Percentiles rank a stretch among this genome's conserved stretches.
phyloP scores from a whole-genome alignment of 1,140 invertebrate species.

The Oryzaephilus surinamensis region DNA sequence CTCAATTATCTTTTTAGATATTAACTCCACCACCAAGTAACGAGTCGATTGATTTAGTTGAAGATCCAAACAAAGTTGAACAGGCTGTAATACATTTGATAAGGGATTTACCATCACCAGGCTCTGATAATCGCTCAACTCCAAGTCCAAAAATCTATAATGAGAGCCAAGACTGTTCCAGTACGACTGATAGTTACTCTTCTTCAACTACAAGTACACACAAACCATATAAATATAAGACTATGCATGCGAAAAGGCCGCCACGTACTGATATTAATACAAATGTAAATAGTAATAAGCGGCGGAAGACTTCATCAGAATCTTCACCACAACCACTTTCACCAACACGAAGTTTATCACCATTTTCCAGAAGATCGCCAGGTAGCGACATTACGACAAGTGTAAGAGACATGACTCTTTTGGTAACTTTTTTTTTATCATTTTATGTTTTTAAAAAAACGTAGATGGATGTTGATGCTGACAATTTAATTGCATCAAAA shows the following conservation, averaged over 20 bases:
- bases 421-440: too few species aligned
- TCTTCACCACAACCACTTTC: constrained; percentile 2
- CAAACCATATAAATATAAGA: constrained; percentile 15
- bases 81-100: constrained; percentile 57
- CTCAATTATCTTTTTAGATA: constrained; percentile 2
- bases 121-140: constrained; percentile 14
- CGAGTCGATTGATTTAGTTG: constrained; percentile 35
- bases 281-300: constrained; percentile 10
- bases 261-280: constrained; percentile 15
- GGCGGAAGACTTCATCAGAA: constrained; percentile 12
- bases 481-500: too few species aligned
- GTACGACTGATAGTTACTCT: constrained; percentile 12
- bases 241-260: constrained; percentile 19
- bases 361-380: background rate
- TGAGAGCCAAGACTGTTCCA: constrained; percentile 25
- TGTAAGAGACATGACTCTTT: too few species aligned
- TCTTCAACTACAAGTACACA: too few species aligned
- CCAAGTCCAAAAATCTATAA: constrained; percentile 12
- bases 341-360: background rate
- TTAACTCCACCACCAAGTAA: background rate
- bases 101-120: constrained; percentile 44
- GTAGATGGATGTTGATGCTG: too few species aligned
- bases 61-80: constrained; percentile 54
- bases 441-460: too few species aligned
- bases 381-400: constrained; percentile 8